Percentiles rank a stretch among this genome's conserved stretches.
Conservation (phyloP, 2,888 invertebrate genomes). For the Rugalucina vietnamica region DNA sequence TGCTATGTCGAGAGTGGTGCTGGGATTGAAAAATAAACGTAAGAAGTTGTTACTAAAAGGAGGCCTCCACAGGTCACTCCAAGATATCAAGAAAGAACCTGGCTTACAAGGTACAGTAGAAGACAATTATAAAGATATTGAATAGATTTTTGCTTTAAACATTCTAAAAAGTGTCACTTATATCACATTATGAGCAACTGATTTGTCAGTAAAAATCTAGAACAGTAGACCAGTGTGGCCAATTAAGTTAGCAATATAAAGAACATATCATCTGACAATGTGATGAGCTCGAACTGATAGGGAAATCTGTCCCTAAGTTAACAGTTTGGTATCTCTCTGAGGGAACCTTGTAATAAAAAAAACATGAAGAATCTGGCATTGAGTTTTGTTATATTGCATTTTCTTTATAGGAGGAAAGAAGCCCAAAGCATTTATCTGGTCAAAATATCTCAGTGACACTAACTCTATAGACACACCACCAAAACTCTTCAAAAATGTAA, state of each 20-base stretch:
- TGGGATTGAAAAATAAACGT: constrained; percentile 70
- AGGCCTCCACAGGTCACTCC: constrained; percentile 49
- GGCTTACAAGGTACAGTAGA: not conserved
- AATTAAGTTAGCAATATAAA: too few relatives aligned
- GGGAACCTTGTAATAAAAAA: too few relatives aligned
- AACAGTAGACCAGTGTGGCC: too few relatives aligned
- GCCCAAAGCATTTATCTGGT: constrained; percentile 89
- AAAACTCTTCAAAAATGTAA: constrained; percentile 86
- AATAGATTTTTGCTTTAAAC: not conserved
- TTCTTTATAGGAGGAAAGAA: constrained; percentile 86
- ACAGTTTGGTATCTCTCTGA: too few relatives aligned
- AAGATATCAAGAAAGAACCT: constrained; percentile 37
- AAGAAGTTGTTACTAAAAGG: constrained; percentile 65
- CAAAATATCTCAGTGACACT: constrained; percentile 89
- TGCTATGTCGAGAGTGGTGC: constrained; percentile 64
- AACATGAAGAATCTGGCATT: too few relatives aligned
- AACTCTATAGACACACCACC: constrained; percentile 90
- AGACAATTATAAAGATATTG: not conserved
- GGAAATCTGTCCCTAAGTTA: too few relatives aligned
- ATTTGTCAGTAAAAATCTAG: too few relatives aligned
- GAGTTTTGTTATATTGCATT: too few relatives aligned
- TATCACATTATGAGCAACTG: too few relatives aligned
- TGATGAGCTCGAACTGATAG: too few relatives aligned
- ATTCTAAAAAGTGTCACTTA: too few relatives aligned
- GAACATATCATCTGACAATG: too few relatives aligned